phyloP scores from a whole-genome alignment of 2,113 vertebrate genomes.

The Phaetusa simplex region DNA sequence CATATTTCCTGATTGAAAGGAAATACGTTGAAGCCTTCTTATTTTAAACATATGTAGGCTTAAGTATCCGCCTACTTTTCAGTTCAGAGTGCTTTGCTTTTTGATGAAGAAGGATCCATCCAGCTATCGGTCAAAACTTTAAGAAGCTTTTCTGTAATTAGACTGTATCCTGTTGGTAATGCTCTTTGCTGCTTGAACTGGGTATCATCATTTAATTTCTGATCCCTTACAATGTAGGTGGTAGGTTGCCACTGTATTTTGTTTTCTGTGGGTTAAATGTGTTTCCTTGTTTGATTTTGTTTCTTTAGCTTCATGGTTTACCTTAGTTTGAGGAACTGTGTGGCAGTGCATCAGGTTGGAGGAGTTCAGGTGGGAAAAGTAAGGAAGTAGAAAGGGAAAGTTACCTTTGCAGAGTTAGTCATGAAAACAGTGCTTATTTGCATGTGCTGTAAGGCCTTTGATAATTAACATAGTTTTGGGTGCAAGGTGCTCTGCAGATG shows the following conservation, averaged over 20 bases:
- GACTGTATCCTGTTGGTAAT: background rate
- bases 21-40: background rate
- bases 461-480: background rate
- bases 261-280: background rate
- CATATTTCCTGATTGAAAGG: background rate
- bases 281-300: background rate
- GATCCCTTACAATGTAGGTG: background rate
- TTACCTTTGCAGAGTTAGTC: background rate
- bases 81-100: background rate
- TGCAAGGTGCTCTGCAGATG: background rate
- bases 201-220: background rate
- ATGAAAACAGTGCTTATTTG: background rate
- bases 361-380: background rate
- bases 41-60: background rate
- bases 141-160: background rate
- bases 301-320: background rate
- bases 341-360: background rate
- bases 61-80: background rate
- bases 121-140: background rate
- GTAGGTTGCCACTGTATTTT: background rate
- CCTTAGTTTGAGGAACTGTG: background rate
- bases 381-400: background rate
- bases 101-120: background rate
- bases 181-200: background rate
- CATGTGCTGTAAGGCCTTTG: background rate